Base-by-base conservation (phyloP, 2,888 invertebrate species). In the Aspidiotus destructor region DNA sequence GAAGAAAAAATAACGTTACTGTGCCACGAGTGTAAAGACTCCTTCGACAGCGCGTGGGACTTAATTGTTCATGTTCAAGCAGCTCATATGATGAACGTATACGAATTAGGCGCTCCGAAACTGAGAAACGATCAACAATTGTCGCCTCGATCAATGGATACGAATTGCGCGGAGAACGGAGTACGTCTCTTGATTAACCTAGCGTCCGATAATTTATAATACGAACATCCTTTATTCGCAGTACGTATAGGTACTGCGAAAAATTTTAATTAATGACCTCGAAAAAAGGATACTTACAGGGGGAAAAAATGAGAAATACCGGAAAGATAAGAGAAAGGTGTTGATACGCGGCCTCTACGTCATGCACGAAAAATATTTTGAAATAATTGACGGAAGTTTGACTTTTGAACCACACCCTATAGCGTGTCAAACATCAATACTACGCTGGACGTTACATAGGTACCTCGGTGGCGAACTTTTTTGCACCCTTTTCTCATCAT, bases 61-160 rank as follows among this genome's bases (percentile, higher is more conserved):
- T 77, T 85, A 71, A 84, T 85, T 84, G 85, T 85, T 16, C 85
- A 85, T 75, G 84, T 84, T 68, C 85, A 85, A 75, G 83, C 84
- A 8, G 83, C 84, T 44, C 85, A 85, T 75, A 84, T 84, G 83
- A 78, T 85, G 75, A 84, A 84, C 77, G 84, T 85, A 73, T 85
- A 85, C 78, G 83, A 84, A 77, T 77, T 84, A 72, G 83, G 83
- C 62, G 75, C 76, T 61, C 72, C 73, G 3, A 73, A 73, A 58
- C 55, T 55, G 55, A 65, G 58, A 57, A 58, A n/a, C 58, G 70
- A 64, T 64, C 71, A 69, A 71, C 71, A 69, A 71, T 69, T 57
- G 64, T 71, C 60, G n/a, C 72, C 17, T 54, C 62, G 40, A 53
- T 67, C 60, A n/a, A 60, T 7, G 17, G 58, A 67, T 16, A n/a